Conservation (phyloP, 2,113 vertebrate species). For the Oreotragus oreotragus region DNA sequence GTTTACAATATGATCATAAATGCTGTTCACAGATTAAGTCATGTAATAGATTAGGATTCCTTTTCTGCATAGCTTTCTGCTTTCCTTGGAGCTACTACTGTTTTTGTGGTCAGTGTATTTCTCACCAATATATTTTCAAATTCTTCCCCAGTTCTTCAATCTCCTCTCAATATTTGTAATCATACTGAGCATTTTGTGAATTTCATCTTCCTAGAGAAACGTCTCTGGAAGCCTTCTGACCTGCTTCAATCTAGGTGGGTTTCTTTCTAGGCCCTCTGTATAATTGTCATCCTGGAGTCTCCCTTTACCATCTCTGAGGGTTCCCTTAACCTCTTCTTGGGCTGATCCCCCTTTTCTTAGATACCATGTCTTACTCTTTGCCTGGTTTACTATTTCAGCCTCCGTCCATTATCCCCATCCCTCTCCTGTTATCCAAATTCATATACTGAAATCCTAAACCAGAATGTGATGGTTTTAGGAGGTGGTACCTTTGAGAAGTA, state of each 20-base stretch:
- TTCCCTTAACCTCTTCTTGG: not conserved
- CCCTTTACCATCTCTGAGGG: not conserved
- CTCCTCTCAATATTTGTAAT: not conserved
- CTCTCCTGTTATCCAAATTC: not conserved
- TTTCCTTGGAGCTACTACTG: not conserved
- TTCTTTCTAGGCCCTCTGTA: not conserved
- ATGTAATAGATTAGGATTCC: not conserved
- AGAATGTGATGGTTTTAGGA: not conserved
- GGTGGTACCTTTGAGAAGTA: not conserved
- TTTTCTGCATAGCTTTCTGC: not conserved
- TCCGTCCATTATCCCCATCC: not conserved
- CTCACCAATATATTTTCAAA: not conserved
- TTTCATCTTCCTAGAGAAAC: not conserved
- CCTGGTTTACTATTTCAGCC: not conserved
- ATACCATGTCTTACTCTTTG: not conserved
- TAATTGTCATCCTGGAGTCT: not conserved
- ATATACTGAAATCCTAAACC: not conserved
- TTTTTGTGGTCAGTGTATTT: not conserved
- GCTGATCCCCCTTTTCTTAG: not conserved
- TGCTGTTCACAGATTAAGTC: not conserved
- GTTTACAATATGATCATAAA: not conserved
- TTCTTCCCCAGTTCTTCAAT: not conserved
- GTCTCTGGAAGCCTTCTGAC: not conserved
- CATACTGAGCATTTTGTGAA: not conserved
- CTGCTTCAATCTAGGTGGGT: not conserved